These are phyloP conservation scores for Chaetophractus vellerosus DNA, from an alignment of 2,797 vertebrate species.

Conservation along the genomic window DNA sequence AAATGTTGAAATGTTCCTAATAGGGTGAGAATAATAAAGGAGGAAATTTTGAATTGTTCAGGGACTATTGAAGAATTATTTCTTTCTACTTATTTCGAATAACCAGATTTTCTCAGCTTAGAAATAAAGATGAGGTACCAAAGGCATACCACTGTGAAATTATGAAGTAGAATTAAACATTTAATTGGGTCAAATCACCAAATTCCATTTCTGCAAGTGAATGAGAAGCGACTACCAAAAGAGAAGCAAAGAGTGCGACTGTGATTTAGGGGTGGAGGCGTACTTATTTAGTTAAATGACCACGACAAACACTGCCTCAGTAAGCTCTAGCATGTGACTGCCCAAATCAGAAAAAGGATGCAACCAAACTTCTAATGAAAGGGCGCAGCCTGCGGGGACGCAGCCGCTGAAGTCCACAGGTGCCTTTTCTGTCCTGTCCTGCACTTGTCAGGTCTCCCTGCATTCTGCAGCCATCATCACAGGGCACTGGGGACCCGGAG, in stretches of 20 bases:
- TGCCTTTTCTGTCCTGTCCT: neutral
- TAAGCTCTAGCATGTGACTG: neutral
- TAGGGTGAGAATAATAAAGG: conserved; percentile 62
- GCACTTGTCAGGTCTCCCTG: neutral
- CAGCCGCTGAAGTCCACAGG: neutral
- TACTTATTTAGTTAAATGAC: neutral
- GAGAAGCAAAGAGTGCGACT: neutral
- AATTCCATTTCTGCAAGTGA: neutral
- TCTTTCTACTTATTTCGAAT: conserved; percentile 65
- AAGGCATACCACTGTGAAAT: conserved; percentile 21
- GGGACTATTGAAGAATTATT: conserved; percentile 25
- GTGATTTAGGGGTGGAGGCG: neutral
- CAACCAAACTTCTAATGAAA: neutral
- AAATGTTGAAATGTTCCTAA: conserved; percentile 82
- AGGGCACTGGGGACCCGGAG: accelerated
- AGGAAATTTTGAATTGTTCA: conserved; percentile 50
- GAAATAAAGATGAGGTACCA: conserved; percentile 44
- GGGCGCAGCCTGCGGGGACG: no score
- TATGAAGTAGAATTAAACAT: conserved; percentile 37
- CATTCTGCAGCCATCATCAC: neutral
- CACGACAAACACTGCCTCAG: neutral
- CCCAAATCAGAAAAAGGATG: neutral
- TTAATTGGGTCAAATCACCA: neutral
- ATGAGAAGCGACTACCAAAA: neutral
- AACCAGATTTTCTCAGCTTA: conserved; percentile 29